A percentile compares a stretch with the other conserved stretches of the same genome.
Evolutionary conservation across 2,797 vertebrate species (phyloP).

Genomic region (Enteromius fasciolatus): DNA sequence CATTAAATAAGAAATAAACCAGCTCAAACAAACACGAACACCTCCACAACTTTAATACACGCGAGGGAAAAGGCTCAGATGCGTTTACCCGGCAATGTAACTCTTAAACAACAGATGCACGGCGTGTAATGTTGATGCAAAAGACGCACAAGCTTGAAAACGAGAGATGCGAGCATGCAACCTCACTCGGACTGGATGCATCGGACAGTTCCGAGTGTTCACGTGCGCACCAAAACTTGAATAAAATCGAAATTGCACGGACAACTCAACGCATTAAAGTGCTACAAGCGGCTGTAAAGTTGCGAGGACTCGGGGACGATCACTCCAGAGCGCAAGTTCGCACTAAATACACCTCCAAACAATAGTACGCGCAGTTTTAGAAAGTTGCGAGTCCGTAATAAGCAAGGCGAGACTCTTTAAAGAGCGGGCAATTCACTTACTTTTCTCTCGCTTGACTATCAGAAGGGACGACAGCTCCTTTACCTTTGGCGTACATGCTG

Average conservation of each 20-base stretch:
- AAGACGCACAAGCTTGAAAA: background rate
- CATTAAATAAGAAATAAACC: background rate
- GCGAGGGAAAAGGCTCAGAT: background rate
- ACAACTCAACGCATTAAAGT: conserved; percentile 12
- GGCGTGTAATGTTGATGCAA: conserved; percentile 6
- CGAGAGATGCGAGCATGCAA: conserved; percentile 23
- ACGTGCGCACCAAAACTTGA: conserved; percentile 34
- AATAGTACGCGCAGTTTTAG: conserved; percentile 69
- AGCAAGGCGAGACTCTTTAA: conserved; percentile 68
- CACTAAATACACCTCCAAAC: conserved; percentile 69
- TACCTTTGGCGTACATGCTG: conserved; percentile 96
- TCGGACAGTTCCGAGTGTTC: conserved; percentile 15
- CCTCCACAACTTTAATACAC: conserved; percentile 37
- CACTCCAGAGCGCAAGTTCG: conserved; percentile 62
- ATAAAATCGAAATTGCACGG: conserved; percentile 13
- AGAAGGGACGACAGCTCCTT: conserved; percentile 93
- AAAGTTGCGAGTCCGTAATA: conserved; percentile 75
- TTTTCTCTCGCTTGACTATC: conserved; percentile 95
- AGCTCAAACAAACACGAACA: background rate
- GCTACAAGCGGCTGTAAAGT: conserved; percentile 57
- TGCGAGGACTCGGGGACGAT: conserved; percentile 60
- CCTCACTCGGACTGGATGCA: conserved; percentile 18
- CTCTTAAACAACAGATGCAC: background rate
- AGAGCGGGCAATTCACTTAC: conserved; percentile 80
- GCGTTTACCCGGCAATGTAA: background rate